These are phyloP conservation scores for Pristionchus maxplancki DNA, from an alignment of 2,888 invertebrate genomes.

Conservation along the genomic window DNA sequence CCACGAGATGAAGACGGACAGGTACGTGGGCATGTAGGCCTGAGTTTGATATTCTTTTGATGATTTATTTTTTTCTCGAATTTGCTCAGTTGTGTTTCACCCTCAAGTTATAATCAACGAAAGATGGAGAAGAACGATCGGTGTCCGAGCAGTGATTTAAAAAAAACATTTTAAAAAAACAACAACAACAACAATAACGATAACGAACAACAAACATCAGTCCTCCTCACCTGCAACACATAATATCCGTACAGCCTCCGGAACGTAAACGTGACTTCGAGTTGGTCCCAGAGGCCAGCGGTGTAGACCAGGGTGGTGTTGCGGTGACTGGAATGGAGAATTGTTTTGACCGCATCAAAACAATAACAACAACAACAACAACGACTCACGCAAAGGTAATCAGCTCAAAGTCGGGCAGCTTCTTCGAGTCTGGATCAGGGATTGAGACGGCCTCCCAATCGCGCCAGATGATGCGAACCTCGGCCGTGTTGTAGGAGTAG, in stretches of 20 bases:
- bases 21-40: slow-evolving; percentile 77
- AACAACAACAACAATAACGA: too few relatives aligned
- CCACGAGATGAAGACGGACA: slow-evolving; percentile 77
- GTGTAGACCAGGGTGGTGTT: slow-evolving; percentile 75
- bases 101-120: background rate
- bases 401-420: slow-evolving; percentile 76
- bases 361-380: background rate
- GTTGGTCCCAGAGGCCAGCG: slow-evolving; percentile 77
- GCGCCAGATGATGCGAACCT: slow-evolving; percentile 77
- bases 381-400: slow-evolving; percentile 61
- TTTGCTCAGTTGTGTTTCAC: background rate
- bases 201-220: too few relatives aligned
- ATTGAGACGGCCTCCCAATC: slow-evolving; percentile 77
- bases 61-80: background rate
- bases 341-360: background rate
- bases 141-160: too few relatives aligned
- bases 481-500: slow-evolving; percentile 77
- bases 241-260: slow-evolving; percentile 77
- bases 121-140: background rate
- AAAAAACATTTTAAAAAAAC: too few relatives aligned
- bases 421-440: slow-evolving; percentile 74
- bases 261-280: slow-evolving; percentile 76
- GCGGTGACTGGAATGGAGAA: slow-evolving; percentile 59
- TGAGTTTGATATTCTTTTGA: slow-evolving; percentile 54
- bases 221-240: slow-evolving; percentile 73